A percentile compares a stretch with the other conserved stretches of the same genome.
Conservation (phyloP, 1,140 invertebrate genomes). For the Drosophila grimshawi region DNA sequence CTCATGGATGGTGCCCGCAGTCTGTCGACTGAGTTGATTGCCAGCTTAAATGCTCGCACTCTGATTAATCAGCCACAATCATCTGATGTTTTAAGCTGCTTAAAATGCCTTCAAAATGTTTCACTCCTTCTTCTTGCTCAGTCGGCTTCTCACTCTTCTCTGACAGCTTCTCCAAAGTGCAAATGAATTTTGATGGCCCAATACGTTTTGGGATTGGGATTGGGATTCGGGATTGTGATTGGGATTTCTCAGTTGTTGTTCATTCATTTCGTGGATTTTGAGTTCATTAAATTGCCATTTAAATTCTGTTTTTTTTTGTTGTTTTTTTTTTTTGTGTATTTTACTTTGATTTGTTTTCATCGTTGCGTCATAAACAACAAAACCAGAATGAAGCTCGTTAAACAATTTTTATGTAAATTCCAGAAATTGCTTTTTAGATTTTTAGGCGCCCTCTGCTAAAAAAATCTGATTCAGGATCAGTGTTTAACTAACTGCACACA, state of each 20-base stretch:
- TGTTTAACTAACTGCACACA: conserved; percentile 13
- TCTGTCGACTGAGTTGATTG: conserved; percentile 3
- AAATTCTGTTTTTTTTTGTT: conserved; percentile 64
- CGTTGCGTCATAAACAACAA: conserved; percentile 57
- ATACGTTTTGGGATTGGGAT: conserved; percentile 40
- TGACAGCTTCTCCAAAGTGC: conserved; percentile 64
- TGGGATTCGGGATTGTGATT: conserved; percentile 8
- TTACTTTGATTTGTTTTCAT: conserved; percentile 47
- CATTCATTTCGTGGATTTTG: conserved; percentile 77
- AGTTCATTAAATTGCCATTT: conserved; percentile 83
- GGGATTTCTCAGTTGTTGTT: conserved; percentile 8
- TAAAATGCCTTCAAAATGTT: conserved; percentile 61
- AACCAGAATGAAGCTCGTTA: conserved; percentile 47
- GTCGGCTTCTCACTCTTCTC: conserved; percentile 3
- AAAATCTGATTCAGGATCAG: conserved; percentile 24
- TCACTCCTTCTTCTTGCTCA: conserved; percentile 4
- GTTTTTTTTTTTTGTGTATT: conserved; percentile 19
- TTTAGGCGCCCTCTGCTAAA: conserved; percentile 47
- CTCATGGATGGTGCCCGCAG: not conserved
- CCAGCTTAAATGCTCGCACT: conserved; percentile 77
- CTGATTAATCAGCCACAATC: conserved; percentile 83
- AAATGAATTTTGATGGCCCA: conserved; percentile 80
- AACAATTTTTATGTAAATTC: conserved; percentile 81
- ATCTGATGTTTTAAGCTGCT: conserved; percentile 82
- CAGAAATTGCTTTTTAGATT: conserved; percentile 63